Evolutionary conservation across 2,888 invertebrate genomes (phyloP), one percentile per base, ranked within the genome.

Genomic region (Alviniconcha strummeri): DNA sequence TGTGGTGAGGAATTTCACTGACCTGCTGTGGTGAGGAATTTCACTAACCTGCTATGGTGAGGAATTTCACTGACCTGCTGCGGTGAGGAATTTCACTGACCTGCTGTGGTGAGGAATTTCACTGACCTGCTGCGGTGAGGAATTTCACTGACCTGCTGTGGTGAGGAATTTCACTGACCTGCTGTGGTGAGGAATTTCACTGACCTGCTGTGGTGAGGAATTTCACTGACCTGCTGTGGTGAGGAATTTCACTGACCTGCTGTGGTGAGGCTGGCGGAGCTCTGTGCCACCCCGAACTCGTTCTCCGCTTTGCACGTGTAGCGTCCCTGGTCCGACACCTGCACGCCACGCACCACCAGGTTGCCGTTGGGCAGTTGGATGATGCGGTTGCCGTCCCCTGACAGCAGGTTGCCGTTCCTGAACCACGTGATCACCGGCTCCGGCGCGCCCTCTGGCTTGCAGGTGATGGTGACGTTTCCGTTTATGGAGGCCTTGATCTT

Each of bases 391-490:
- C 72, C 76, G 54, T 85, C 83, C 3, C 83, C 84, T 54, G n/a
- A 17, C n/a, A 87, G 74, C 55, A 60, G 72, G 60, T n/a, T 60
- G 67, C 96, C 96, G 94, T 98, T 96, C 92, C 97, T 97, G 90
- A 96, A 97, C 98, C 98, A 98, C 74, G 96, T 95, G 91, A 97
- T 97, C 88, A 96, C 83, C 4, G 91, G 90, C 11, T 95, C 95
- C 0, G 98, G 98, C 0, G 98, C 98, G 9, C 98, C 98, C 94
- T 99, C 98, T 0, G 98, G 98, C 92, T 96, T 96, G 92, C 98
- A 99, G n/a, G 89, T 84, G 83, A 98, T 96, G 0, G 98, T 98
- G 0, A 97, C 96, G 93, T 98, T 98, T 17, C 98, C 97, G 17
- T 97, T 97, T 93, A 97, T 96, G 4, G 97, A 97, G 0, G 97